Evolutionary conservation across 1,140 invertebrate genomes (phyloP), one percentile per base, ranked within the genome.

Genomic region (Euura saliciscinereae): DNA sequence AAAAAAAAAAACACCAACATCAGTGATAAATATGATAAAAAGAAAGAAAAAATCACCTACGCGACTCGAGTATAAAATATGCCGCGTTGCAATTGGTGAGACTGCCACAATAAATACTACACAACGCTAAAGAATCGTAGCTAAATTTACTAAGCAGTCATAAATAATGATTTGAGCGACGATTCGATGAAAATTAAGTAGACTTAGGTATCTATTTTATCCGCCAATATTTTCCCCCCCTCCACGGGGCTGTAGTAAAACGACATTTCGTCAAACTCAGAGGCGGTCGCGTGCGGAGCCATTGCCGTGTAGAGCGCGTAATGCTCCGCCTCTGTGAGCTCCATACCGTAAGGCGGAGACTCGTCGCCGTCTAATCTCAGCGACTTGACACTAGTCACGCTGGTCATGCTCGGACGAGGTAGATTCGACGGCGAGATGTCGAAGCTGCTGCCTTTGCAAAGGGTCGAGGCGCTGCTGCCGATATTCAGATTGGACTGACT

Each of bases 211-310:
- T 84, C 78, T 51, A 82, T 82, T 6, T 43, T 75, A 6, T 86
- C 84, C 0, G 78, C 82, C 2, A 90, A 79, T 72, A 91, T 90
- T 83, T 93, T 93, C 45, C 92, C 91, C 28, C 91, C 93, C 82
- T 96, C 94, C 7, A 96, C 92, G 2, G 94, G 92, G 51, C 94
- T 94, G 82, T 96, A 96, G 83, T 95, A 96, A 83, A 93, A 94
- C 43, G 94, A 95, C 80, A 93, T 91, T 80, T 96, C 95, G 79
- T 96, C 95, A 80, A 96, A 96, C 81, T 96, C 95, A 6, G 94
- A 95, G 13, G 90, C 91, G 0, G 94, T 95, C 3, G 95, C 95
- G 82, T 92, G 92, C 8, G 95, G 95, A 6, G 95, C 94, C 80
- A 96, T 91, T 51, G 92, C 91, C 73, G 94, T 95, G 75, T 96